These are phyloP conservation scores for Plutomurus gul DNA, from an alignment of 1,140 invertebrate species.

Conservation along the genomic window DNA sequence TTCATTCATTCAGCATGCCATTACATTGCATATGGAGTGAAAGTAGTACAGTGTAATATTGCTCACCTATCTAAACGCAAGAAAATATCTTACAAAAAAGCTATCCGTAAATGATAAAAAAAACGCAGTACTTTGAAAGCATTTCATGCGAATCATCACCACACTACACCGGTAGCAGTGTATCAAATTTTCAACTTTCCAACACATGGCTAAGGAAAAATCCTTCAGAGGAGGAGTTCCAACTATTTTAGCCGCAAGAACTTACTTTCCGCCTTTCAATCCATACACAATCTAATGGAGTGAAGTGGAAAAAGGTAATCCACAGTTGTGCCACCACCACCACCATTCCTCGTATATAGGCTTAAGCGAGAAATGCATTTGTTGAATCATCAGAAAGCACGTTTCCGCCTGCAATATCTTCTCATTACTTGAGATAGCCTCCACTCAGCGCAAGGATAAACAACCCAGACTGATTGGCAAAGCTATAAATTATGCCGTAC, in stretches of 20 bases:
- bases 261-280: too few relatives aligned
- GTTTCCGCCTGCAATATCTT: background rate
- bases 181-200: too few relatives aligned
- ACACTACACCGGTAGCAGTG: too few relatives aligned
- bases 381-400: background rate
- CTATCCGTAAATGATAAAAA: too few relatives aligned
- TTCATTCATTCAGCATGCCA: background rate
- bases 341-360: background rate
- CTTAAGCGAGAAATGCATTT: background rate
- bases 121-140: too few relatives aligned
- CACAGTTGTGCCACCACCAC: background rate
- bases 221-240: too few relatives aligned
- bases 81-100: background rate
- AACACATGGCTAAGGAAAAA: too few relatives aligned
- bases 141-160: too few relatives aligned
- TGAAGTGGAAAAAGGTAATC: too few relatives aligned
- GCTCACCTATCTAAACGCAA: background rate
- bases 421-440: slow-evolving; percentile 2
- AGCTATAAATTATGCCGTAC: slow-evolving; percentile 1
- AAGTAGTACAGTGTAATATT: background rate
- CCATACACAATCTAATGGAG: too few relatives aligned
- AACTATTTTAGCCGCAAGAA: too few relatives aligned
- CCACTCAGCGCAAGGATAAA: too few relatives aligned
- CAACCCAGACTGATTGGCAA: slow-evolving; percentile 10
- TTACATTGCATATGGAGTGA: background rate